Conservation (phyloP, 2,113 vertebrate genomes). For the Mobula birostris region DNA sequence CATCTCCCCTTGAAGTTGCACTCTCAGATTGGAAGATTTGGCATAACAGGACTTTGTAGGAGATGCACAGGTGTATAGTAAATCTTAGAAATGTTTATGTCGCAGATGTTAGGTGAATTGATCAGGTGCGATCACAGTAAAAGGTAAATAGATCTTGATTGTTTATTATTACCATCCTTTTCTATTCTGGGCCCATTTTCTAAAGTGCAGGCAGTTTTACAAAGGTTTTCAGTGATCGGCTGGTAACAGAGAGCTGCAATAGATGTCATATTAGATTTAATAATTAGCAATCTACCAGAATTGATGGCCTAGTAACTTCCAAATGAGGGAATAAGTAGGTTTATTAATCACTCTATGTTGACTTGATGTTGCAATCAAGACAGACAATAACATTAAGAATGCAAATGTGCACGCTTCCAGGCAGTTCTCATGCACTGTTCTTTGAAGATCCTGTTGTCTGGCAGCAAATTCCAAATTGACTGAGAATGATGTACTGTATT, state of each 20-base stretch:
- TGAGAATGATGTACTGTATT: too few relatives aligned
- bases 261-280: background rate
- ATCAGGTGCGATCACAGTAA: background rate
- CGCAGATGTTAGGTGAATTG: background rate
- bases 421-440: too few relatives aligned
- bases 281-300: constrained; percentile 8
- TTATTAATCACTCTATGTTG: constrained; percentile 5
- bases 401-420: background rate
- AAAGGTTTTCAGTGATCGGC: background rate
- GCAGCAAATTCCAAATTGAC: too few relatives aligned
- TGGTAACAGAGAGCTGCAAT: background rate
- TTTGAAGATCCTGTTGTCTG: too few relatives aligned
- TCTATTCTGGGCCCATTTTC: background rate
- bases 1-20: background rate
- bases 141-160: too few relatives aligned
- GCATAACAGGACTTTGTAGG: background rate
- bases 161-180: background rate
- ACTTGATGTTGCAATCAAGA: background rate
- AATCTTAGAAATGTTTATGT: background rate
- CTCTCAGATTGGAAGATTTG: background rate
- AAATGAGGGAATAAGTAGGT: background rate
- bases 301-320: background rate
- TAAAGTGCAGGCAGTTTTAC: background rate
- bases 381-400: background rate
- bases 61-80: background rate